phyloP scores from a whole-genome alignment of 2,888 invertebrate genomes.

The Cephalotes varians region DNA sequence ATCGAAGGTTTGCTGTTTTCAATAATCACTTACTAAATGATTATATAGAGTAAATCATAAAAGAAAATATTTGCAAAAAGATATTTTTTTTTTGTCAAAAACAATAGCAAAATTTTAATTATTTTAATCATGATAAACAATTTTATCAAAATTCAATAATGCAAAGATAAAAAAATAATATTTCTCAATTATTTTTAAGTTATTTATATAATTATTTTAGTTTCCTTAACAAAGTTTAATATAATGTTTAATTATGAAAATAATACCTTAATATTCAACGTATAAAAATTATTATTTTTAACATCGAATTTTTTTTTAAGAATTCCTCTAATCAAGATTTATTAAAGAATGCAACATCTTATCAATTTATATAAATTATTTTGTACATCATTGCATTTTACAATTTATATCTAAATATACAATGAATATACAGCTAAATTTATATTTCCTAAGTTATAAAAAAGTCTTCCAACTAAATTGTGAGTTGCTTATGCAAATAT shows the following conservation, averaged over 20 bases:
- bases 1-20: slow-evolving; percentile 85
- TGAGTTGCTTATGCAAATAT: slow-evolving; percentile 34
- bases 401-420: not conserved
- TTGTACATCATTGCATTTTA: not conserved
- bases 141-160: not conserved
- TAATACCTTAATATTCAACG: not conserved
- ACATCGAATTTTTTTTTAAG: not conserved
- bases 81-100: too few relatives aligned
- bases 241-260: not conserved
- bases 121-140: not conserved
- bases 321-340: too few relatives aligned
- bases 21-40: not conserved
- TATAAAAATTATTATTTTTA: not conserved
- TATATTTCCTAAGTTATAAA: not conserved
- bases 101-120: not conserved
- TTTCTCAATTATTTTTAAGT: not conserved
- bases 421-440: not conserved
- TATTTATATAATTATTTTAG: too few relatives aligned
- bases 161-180: too few relatives aligned
- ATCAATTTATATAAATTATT: not conserved
- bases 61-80: not conserved
- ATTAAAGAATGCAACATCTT: not conserved
- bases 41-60: not conserved
- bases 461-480: not conserved
- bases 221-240: not conserved